Percentiles rank a stretch among this genome's conserved stretches.
Evolutionary conservation across 2,888 invertebrate species (phyloP).

Genomic region (Peribatodes rhomboidaria): DNA sequence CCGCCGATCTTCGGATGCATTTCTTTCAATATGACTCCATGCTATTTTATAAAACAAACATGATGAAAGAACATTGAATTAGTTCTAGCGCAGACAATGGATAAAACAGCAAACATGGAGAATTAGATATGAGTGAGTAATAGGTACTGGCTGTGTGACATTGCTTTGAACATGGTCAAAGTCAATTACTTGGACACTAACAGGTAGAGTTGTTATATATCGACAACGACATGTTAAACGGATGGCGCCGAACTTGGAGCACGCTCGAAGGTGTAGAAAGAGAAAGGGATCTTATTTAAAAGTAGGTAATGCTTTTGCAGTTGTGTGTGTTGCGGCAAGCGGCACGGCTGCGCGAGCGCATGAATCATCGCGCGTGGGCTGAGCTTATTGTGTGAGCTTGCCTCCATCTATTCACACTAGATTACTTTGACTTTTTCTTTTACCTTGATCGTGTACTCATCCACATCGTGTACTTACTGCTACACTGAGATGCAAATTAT

Average conservation of each 20-base stretch:
- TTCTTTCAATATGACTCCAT: conserved; percentile 13
- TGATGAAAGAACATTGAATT: conserved; percentile 3
- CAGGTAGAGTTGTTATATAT: conserved; percentile 61
- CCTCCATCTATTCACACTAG: conserved; percentile 71
- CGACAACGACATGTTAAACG: conserved; percentile 66
- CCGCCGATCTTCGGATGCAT: conserved; percentile 6
- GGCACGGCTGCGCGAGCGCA: conserved; percentile 69
- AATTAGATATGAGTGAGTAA: conserved; percentile 30
- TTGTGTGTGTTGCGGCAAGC: conserved; percentile 67
- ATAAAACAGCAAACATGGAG: conserved; percentile 18
- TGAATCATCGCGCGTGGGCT: conserved; percentile 84
- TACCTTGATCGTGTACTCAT: conserved; percentile 59
- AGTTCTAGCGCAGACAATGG: conserved; percentile 5
- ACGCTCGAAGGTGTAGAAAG: conserved; percentile 82
- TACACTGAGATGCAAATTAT: conserved; percentile 43
- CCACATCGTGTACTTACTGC: conserved; percentile 45
- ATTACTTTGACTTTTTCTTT: conserved; percentile 76
- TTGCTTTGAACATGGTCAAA: conserved; percentile 62
- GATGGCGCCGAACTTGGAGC: conserved; percentile 72
- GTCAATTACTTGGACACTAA: conserved; percentile 55
- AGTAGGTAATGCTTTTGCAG: conserved; percentile 86
- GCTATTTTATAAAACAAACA: conserved; percentile 9
- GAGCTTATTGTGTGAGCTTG: conserved; percentile 76
- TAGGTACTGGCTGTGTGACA: conserved; percentile 53
- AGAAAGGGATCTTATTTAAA: conserved; percentile 86